Conservation (phyloP, 2,113 vertebrate species). For the Neofelis nebulosa region DNA sequence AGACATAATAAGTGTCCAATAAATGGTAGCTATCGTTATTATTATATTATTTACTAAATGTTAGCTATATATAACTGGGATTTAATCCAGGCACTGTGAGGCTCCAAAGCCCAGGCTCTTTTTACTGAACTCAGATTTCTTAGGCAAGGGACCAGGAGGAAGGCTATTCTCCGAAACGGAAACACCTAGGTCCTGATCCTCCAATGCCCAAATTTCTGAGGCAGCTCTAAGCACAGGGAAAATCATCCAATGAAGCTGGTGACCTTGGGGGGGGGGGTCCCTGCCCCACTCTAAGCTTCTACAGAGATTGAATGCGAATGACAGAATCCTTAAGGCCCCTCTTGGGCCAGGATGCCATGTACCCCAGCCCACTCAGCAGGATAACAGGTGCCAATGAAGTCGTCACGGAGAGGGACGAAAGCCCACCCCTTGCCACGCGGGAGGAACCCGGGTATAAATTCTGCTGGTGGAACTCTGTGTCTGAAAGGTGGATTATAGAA, state of each 20-base stretch:
- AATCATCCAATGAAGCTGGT: accelerated
- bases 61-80: constrained; percentile 39
- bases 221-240: not conserved
- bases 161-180: not conserved
- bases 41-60: constrained; percentile 50
- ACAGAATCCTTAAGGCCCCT: not conserved
- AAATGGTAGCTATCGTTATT: not conserved
- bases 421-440: not conserved
- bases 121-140: not conserved
- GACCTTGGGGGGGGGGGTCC: not conserved
- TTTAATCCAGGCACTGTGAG: not conserved
- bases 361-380: not conserved
- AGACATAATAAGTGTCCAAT: constrained; percentile 41
- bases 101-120: not conserved
- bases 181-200: not conserved
- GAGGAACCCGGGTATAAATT: constrained; percentile 83
- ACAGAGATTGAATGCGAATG: not conserved
- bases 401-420: constrained; percentile 60
- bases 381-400: constrained; percentile 80
- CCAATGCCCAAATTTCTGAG: not conserved
- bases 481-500: constrained; percentile 88
- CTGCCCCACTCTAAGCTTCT: not conserved
- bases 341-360: not conserved
- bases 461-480: constrained; percentile 82
- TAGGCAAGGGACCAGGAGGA: not conserved